Percentiles rank a stretch among this genome's conserved stretches.
Evolutionary conservation across 2,113 vertebrate genomes (phyloP).

Genomic region (Parus major): DNA sequence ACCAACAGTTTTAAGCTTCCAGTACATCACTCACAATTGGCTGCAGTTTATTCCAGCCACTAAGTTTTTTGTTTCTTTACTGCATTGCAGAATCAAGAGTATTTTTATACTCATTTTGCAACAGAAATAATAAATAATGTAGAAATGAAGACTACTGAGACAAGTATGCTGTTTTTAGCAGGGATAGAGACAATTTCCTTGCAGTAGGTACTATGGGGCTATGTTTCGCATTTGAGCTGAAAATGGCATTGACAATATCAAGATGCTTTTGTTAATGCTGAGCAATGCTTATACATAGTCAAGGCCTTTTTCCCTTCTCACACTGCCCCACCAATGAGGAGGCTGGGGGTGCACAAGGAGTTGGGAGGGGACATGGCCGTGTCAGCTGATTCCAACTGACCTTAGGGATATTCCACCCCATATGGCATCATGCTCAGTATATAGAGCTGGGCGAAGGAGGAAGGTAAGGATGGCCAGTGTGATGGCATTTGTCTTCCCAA

Average conservation of each 20-base stretch:
- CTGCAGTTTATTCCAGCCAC: not conserved
- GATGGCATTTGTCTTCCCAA: not conserved
- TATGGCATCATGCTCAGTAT: not conserved
- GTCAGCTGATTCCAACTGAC: not conserved
- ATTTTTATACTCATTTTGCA: not conserved
- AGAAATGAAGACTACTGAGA: not conserved
- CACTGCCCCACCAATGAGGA: not conserved
- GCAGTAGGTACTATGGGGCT: not conserved
- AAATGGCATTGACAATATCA: not conserved
- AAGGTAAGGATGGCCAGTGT: not conserved
- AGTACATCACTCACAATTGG: not conserved
- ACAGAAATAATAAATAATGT: not conserved
- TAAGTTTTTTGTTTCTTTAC: not conserved
- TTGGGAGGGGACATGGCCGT: not conserved
- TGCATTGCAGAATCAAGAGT: not conserved
- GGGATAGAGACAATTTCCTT: not conserved
- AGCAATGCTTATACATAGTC: not conserved
- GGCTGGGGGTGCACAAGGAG: not conserved
- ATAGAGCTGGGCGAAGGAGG: not conserved
- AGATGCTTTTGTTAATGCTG: not conserved
- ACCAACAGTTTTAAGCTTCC: not conserved
- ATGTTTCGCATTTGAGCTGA: not conserved
- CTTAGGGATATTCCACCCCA: not conserved
- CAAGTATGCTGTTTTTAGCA: not conserved
- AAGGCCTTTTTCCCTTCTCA: not conserved